Conservation (phyloP, 2,888 invertebrate genomes). For the Sminthurinus aureus region DNA sequence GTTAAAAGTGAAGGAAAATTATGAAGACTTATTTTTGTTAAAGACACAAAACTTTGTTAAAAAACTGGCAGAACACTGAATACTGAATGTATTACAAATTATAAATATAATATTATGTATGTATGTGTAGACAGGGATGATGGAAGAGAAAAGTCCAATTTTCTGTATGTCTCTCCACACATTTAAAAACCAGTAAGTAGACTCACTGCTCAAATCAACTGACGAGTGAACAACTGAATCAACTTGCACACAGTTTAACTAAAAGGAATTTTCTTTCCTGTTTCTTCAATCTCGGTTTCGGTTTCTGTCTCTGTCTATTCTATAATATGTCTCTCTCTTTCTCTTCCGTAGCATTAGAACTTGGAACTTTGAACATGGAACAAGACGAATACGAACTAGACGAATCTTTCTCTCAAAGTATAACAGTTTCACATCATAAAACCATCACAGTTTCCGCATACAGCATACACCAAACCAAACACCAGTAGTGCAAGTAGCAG, state of each 20-base stretch:
- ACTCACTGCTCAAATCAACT: slow-evolving; percentile 2
- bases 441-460: not conserved
- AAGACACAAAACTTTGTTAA: too few species aligned
- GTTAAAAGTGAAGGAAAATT: not conserved
- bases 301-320: not conserved
- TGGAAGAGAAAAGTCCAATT: not conserved
- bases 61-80: too few species aligned
- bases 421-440: not conserved
- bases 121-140: too few species aligned
- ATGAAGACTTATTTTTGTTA: too few species aligned
- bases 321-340: not conserved
- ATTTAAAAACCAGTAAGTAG: not conserved
- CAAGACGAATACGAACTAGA: not conserved
- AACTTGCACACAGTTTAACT: not conserved
- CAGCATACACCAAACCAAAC: slow-evolving; percentile 6
- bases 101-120: too few species aligned
- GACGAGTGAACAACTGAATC: slow-evolving; percentile 30
- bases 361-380: too few species aligned
- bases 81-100: too few species aligned
- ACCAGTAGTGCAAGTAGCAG: not conserved
- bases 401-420: not conserved
- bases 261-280: not conserved
- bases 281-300: not conserved
- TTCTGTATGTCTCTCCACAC: not conserved
- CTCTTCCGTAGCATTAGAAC: not conserved